Conservation (phyloP, 2,797 vertebrate genomes). For the Chaetodon trifasciatus region DNA sequence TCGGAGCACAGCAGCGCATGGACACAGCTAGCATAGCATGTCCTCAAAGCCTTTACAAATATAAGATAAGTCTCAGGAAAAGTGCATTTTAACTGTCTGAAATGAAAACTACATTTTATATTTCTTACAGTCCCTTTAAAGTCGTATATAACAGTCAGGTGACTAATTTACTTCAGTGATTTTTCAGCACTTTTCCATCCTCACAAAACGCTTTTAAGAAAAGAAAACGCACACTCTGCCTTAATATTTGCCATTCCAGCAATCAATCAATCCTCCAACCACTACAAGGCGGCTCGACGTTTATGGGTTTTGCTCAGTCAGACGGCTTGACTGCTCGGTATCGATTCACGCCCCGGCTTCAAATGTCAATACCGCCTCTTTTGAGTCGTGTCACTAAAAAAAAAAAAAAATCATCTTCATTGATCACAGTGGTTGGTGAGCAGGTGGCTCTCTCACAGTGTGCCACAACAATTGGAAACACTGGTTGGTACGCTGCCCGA, state of each 20-base stretch:
- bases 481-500: constrained; percentile 75
- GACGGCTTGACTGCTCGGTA: constrained; percentile 89
- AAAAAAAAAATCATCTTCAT: constrained; percentile 91
- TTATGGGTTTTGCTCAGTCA: constrained; percentile 93
- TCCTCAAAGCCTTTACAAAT: neutral
- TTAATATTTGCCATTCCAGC: constrained; percentile 88
- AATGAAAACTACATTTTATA: too few species aligned
- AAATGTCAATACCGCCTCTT: constrained; percentile 95
- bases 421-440: constrained; percentile 91
- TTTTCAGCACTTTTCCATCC: constrained; percentile 20
- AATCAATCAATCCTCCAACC: constrained; percentile 93
- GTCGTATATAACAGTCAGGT: too few species aligned
- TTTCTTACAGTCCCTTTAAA: too few species aligned
- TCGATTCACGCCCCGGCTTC: constrained; percentile 90
- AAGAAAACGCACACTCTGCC: constrained; percentile 59
- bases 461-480: constrained; percentile 86
- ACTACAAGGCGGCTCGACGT: constrained; percentile 88
- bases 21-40: constrained; percentile 10
- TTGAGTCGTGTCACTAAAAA: constrained; percentile 86
- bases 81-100: constrained; percentile 10
- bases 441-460: constrained; percentile 86
- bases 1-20: constrained; percentile 24
- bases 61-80: neutral
- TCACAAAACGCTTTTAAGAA: constrained; percentile 42
- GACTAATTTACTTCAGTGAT: neutral